These are phyloP conservation scores for Gulo gulo DNA, from an alignment of 2,113 vertebrate genomes.

Conservation along the genomic window DNA sequence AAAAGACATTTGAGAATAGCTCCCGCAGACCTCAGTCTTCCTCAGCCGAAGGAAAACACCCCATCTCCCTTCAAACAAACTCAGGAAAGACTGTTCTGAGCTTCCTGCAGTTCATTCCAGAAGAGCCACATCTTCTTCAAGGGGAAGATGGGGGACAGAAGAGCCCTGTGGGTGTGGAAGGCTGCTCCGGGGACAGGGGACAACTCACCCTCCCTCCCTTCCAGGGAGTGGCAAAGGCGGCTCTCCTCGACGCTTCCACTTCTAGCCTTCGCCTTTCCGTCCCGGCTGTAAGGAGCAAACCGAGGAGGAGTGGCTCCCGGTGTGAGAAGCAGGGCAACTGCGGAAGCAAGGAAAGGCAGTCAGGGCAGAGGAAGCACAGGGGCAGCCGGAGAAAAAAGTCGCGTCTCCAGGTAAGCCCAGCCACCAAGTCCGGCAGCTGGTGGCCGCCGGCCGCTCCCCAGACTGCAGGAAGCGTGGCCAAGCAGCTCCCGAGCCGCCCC, in stretches of 20 bases:
- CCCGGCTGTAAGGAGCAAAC: background rate
- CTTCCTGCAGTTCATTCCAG: background rate
- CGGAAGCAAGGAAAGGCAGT: background rate
- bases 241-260: background rate
- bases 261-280: background rate
- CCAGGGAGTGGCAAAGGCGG: background rate
- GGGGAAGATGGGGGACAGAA: background rate
- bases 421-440: background rate
- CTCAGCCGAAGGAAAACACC: background rate
- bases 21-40: background rate
- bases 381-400: background rate
- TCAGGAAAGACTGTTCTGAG: background rate
- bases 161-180: background rate
- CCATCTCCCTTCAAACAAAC: background rate
- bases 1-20: background rate
- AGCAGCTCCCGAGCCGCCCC: accelerated
- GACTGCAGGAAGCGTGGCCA: background rate
- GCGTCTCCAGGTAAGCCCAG: background rate
- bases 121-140: background rate
- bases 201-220: background rate
- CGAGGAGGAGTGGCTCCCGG: background rate
- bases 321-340: background rate
- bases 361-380: background rate
- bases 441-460: background rate
- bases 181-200: background rate